Evolutionary conservation across 2,888 invertebrate genomes (phyloP), one percentile per base, ranked within the genome.

Genomic region (Chrysolina americana): DNA sequence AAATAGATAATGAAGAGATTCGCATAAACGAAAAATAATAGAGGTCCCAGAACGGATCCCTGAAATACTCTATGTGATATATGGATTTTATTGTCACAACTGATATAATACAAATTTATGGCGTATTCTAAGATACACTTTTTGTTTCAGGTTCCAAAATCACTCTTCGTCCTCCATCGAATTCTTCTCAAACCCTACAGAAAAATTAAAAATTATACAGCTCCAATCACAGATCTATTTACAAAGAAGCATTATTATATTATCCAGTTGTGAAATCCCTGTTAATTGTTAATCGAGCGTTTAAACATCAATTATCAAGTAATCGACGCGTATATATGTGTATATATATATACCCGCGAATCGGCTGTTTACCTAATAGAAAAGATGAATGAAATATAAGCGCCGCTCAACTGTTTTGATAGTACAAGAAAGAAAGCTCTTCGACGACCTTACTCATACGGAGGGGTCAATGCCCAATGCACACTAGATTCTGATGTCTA

Each of bases 401-500:
- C 71, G 65, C 41, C 75, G 69, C 50, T 72, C 68, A 75, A 75
- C 75, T 75, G 75, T 75, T 75, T 72, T 69, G 69, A 62, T 71
- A 75, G 75, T 75, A 75, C 64, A 71, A 21, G 21, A 75, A 28
- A 50, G 36, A 50, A 69, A 75, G 72, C 48, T 59, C 62, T 23
- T 50, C 71, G 70, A 74, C 83, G 83, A 83, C 83, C 84, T 85
- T 85, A 83, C 80, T 84, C 82, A 84, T 44, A 17, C 64, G 64
- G 19, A 64, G 48, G 82, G 86, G 85, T 86, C 86, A 85, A 83
- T 84, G 85, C 81, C 86, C 85, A 84, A 83, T 83, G 82, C 84
- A 80, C 82, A 82, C 83, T 76, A 78, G 80, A 83, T 82, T 83
- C 82, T 84, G 78, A 81, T 80, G 81, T 85, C 83, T 83, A 80